These are phyloP conservation scores for Himantopus leucocephalus DNA, from an alignment of 2,113 vertebrate genomes.

Conservation along the genomic window DNA sequence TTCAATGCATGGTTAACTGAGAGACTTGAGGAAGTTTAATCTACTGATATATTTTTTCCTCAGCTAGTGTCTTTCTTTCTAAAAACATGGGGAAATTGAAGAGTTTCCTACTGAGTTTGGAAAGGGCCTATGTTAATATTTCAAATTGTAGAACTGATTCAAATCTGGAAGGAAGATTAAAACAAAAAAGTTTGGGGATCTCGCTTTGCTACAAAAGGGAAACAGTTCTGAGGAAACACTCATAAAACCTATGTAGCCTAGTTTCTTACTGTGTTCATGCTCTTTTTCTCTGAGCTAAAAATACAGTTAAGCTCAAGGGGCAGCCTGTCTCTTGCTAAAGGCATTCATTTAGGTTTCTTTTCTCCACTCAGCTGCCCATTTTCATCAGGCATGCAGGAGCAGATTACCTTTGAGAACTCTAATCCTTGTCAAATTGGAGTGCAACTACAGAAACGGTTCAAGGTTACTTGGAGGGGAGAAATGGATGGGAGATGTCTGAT, in stretches of 20 bases:
- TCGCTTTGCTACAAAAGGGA: not conserved
- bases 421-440: not conserved
- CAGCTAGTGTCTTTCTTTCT: not conserved
- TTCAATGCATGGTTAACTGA: not conserved
- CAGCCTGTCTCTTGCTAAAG: not conserved
- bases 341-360: not conserved
- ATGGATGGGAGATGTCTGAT: not conserved
- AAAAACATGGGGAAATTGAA: not conserved
- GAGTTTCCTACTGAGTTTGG: not conserved
- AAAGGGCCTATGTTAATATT: not conserved
- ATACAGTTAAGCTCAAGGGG: not conserved
- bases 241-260: rapidly evolving
- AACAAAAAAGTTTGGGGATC: not conserved
- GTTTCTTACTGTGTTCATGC: not conserved
- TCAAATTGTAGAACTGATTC: not conserved
- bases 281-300: not conserved
- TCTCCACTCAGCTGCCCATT: not conserved
- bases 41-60: not conserved
- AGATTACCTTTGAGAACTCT: not conserved
- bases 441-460: not conserved
- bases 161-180: not conserved
- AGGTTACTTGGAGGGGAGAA: not conserved
- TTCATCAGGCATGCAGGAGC: not conserved
- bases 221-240: not conserved
- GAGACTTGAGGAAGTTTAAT: not conserved